Conservation (phyloP, 2,113 vertebrate genomes). For the Cisticola juncidis region DNA sequence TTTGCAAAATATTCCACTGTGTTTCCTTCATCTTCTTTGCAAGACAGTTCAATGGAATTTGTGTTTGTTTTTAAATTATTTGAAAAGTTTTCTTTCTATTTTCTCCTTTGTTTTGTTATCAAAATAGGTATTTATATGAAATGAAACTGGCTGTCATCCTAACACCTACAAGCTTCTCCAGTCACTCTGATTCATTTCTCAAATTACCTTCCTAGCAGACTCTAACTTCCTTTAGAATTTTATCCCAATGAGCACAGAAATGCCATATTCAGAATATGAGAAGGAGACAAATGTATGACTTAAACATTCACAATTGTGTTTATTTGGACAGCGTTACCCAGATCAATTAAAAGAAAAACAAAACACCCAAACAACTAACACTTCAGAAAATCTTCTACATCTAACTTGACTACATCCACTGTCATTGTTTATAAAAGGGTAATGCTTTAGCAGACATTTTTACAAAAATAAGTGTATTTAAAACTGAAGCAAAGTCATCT, state of each 20-base stretch:
- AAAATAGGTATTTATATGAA: slow-evolving; percentile 23
- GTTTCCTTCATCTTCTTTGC: not conserved
- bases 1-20: not conserved
- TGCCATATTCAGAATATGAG: not conserved
- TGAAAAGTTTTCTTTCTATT: not conserved
- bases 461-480: not conserved
- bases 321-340: not conserved
- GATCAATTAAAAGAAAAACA: not conserved
- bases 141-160: not conserved
- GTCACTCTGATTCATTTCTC: slow-evolving; percentile 20
- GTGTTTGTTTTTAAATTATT: not conserved
- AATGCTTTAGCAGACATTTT: not conserved
- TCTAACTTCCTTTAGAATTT: not conserved
- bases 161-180: slow-evolving; percentile 26
- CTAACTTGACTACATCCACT: not conserved
- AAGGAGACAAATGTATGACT: not conserved
- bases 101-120: not conserved
- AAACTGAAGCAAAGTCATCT: not conserved
- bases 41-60: not conserved
- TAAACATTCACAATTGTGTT: not conserved
- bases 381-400: not conserved
- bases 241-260: not conserved
- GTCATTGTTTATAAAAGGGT: not conserved
- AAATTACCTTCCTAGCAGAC: slow-evolving; percentile 6
- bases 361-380: not conserved